phyloP scores from a whole-genome alignment of 2,113 vertebrate genomes.

The Brachirus orientalis region DNA sequence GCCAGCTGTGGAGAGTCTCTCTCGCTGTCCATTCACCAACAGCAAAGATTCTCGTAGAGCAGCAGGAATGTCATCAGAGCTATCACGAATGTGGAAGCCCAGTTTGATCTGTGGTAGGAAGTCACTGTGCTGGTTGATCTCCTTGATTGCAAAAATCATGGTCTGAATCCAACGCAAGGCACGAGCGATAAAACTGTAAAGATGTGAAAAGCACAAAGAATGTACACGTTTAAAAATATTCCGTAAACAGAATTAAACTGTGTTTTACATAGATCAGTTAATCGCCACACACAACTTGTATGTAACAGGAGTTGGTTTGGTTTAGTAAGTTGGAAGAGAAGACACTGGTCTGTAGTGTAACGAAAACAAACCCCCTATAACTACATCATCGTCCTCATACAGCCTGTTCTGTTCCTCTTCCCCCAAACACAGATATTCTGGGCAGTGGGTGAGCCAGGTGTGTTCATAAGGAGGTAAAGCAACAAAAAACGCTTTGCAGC shows the following conservation, averaged over 20 bases:
- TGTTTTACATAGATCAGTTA: not conserved
- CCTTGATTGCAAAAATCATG: constrained; percentile 77
- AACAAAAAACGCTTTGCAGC: constrained; percentile 32
- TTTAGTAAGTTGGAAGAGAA: constrained; percentile 53
- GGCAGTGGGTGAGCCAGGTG: constrained; percentile 5
- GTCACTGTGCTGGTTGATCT: constrained; percentile 76
- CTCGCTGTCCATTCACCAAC: constrained; percentile 74
- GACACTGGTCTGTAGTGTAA: constrained; percentile 73
- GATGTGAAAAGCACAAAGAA: constrained; percentile 5
- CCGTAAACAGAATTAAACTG: not conserved
- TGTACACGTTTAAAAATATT: not conserved
- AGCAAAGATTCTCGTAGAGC: constrained; percentile 71
- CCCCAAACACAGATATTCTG: constrained; percentile 64
- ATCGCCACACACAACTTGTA: constrained; percentile 73
- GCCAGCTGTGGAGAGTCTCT: not conserved
- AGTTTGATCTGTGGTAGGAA: constrained; percentile 74
- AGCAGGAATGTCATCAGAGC: constrained; percentile 71
- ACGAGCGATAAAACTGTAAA: constrained; percentile 72
- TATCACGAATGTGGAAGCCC: constrained; percentile 79
- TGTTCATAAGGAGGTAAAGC: constrained; percentile 27
- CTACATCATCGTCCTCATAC: constrained; percentile 74
- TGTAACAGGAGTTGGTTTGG: constrained; percentile 59
- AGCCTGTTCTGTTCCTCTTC: constrained; percentile 64
- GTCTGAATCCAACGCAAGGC: constrained; percentile 79
- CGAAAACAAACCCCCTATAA: constrained; percentile 80